Evolutionary conservation across 2,797 vertebrate genomes (phyloP).

Genomic region (Peromyscus eremicus): DNA sequence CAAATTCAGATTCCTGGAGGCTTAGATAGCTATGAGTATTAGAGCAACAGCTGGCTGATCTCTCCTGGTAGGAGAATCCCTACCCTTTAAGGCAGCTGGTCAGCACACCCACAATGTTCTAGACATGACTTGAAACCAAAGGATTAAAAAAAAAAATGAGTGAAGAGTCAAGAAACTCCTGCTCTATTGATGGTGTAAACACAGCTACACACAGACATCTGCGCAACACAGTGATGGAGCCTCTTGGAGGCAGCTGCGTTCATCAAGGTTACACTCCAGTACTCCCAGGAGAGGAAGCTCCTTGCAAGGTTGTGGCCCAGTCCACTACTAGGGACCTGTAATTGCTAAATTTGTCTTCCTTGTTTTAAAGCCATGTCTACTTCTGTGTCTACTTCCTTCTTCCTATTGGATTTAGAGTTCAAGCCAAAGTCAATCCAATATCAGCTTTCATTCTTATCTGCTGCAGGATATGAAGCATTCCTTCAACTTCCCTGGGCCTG

Average conservation of each 20-base stretch:
- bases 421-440: not conserved
- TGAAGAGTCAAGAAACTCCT: not conserved
- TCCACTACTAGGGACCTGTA: not conserved
- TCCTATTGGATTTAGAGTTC: slow-evolving; percentile 28
- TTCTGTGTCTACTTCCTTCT: not conserved
- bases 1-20: not conserved
- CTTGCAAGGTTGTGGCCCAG: not conserved
- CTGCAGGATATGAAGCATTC: not conserved
- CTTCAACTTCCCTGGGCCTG: not conserved
- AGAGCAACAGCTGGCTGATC: not conserved
- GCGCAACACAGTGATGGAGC: too few relatives aligned
- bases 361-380: not conserved
- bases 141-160: not conserved
- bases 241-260: not conserved
- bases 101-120: not conserved
- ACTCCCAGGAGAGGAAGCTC: not conserved
- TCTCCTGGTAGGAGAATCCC: not conserved
- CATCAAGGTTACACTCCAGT: fast-evolving
- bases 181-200: not conserved
- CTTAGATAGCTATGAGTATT: not conserved
- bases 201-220: not conserved
- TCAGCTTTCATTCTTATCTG: not conserved
- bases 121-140: not conserved
- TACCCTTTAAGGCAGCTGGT: not conserved
- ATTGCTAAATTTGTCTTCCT: not conserved